Evolutionary conservation across 2,888 invertebrate species (phyloP), one percentile per base, ranked within the genome.

Genomic region (Thelaira solivaga): DNA sequence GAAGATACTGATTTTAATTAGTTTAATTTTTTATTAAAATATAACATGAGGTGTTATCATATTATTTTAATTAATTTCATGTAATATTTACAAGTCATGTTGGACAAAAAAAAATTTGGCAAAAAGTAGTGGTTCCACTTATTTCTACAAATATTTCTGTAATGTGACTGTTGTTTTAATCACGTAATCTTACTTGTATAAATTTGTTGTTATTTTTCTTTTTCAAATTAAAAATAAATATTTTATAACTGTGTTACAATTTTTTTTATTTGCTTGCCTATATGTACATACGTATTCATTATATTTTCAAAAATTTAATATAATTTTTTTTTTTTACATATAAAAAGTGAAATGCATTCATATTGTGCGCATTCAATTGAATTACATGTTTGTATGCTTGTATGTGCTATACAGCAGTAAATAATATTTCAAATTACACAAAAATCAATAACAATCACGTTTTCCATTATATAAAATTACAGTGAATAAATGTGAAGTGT

Each of bases 371-470:
- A n/a, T n/a, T n/a, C n/a, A n/a, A 36, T 18, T 39, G 7, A 36
- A 22, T 11, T 11, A 10, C 26, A 57, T 36, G n/a, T n/a, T n/a
- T n/a, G n/a, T n/a, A n/a, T n/a, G n/a, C n/a, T n/a, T n/a, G n/a
- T n/a, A n/a, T n/a, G n/a, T n/a, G n/a, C n/a, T n/a, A 51, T 20
- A 34, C 8, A 16, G 26, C 20, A 26, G 31, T 41, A 53, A 61
- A 67, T 53, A 72, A 67, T 49, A 20, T 76, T 61, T 51, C 39
- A 65, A 67, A 61, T 61, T 61, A 61, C 20, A 51, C 7, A 41
- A 64, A 72, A 55, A 73, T 62, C 61, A 47, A 77, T 53, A 73
- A 68, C 31, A 77, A 68, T 67, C 73, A 77, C 73, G 73, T 77
- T 73, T 76, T 31, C 61, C 65, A 73, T 77, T 77, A 68, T 62